Conservation (phyloP, 1,140 invertebrate genomes). For the Ceratitis capitata region DNA sequence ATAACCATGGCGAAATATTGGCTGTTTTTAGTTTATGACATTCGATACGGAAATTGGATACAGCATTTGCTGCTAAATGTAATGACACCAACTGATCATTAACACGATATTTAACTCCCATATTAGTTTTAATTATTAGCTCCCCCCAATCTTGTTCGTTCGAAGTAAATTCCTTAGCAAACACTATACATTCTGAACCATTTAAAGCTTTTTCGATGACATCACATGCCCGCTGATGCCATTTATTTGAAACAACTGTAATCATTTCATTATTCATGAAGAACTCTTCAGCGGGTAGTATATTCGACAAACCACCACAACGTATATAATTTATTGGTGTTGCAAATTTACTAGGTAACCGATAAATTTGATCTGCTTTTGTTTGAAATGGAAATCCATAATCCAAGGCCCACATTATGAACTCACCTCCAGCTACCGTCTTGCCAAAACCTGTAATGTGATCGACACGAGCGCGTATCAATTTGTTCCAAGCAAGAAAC, state of each 20-base stretch:
- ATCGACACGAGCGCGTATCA: constrained; percentile 40
- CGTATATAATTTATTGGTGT: constrained; percentile 16
- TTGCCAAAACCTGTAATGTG: constrained; percentile 18
- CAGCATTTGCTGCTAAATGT: background rate
- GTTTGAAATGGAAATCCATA: constrained; percentile 45
- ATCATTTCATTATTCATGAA: constrained; percentile 7
- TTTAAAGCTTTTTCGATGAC: constrained; percentile 37
- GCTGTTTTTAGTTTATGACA: constrained; percentile 15
- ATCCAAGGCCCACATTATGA: constrained; percentile 43
- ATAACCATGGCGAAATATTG: constrained; percentile 35
- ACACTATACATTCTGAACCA: constrained; percentile 27
- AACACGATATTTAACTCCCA: constrained; percentile 16
- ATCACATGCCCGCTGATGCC: constrained; percentile 38
- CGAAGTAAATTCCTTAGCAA: background rate
- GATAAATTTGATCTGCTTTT: constrained; percentile 30
- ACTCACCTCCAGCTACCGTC: background rate
- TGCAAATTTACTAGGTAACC: background rate
- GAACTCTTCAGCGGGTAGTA: constrained; percentile 40
- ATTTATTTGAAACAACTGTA: constrained; percentile 1
- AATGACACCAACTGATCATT: constrained; percentile 10
- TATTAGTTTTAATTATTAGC: constrained; percentile 32
- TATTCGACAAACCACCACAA: constrained; percentile 35
- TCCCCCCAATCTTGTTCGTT: constrained; percentile 41
- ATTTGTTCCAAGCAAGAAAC: constrained; percentile 42
- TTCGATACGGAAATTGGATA: constrained; percentile 4